Percentiles rank a stretch among this genome's conserved stretches.
Conservation (phyloP, 2,888 invertebrate genomes). For the Tiliacea aurago region DNA sequence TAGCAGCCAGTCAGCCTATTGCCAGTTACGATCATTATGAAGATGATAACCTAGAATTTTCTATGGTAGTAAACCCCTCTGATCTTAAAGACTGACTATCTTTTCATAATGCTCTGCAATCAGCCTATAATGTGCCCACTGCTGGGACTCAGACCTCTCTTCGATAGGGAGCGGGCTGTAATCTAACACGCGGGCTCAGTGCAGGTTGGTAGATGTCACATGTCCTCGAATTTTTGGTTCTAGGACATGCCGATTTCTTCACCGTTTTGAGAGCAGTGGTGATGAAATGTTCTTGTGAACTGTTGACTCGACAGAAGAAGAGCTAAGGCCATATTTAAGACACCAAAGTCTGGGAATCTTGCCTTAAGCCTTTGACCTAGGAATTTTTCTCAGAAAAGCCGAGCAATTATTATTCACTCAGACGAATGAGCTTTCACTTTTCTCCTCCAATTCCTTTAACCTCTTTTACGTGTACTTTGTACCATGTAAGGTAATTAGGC, state of each 20-base stretch:
- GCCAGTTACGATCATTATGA: background rate
- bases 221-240: no score
- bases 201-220: no score
- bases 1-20: background rate
- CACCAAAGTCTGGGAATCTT: no score
- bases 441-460: constrained; percentile 25
- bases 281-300: background rate
- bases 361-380: background rate
- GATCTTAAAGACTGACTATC: background rate
- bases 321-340: background rate
- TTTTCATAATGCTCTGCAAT: no score
- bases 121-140: no score
- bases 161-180: no score
- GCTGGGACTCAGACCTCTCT: no score
- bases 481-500: constrained; percentile 62
- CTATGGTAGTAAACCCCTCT: no score
- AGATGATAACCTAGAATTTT: background rate
- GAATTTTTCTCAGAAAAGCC: background rate
- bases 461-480: constrained; percentile 42
- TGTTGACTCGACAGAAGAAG: background rate
- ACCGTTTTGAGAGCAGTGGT: no score
- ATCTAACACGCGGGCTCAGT: no score
- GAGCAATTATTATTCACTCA: background rate
- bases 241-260: no score
- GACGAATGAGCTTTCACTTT: constrained; percentile 36